A percentile compares a stretch with the other conserved stretches of the same genome.
These are phyloP conservation scores for Mercenaria mercenaria DNA, from an alignment of 1,140 invertebrate genomes.

Conservation along the genomic window DNA sequence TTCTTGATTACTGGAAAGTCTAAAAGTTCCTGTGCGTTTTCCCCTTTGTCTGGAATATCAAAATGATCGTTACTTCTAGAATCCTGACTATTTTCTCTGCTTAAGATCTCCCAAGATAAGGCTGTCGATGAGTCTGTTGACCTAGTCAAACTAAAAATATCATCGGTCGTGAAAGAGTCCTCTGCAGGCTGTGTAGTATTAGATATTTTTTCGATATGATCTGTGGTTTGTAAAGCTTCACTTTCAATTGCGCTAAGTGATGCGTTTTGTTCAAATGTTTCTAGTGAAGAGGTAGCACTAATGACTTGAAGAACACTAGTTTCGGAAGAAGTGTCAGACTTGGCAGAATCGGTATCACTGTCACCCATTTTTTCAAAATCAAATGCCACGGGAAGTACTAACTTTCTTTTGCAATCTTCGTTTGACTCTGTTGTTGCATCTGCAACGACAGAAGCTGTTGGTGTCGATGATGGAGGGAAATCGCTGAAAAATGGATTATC, in stretches of 20 bases:
- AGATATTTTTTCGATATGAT: not conserved
- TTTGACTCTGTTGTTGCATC: not conserved
- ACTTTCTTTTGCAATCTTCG: not conserved
- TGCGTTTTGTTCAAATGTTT: too few species aligned
- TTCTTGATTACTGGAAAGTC: not conserved
- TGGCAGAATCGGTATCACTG: not conserved
- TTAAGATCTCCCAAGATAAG: not conserved
- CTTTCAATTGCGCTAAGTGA: not conserved
- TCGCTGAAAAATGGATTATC: not conserved
- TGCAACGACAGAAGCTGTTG: not conserved
- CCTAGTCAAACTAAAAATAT: not conserved
- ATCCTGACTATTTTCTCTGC: not conserved
- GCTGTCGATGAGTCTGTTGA: not conserved
- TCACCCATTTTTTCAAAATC: not conserved
- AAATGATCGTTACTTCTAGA: not conserved
- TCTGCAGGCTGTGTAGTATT: not conserved
- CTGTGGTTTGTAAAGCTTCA: not conserved
- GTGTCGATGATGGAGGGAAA: not conserved
- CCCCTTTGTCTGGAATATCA: not conserved
- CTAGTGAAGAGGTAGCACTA: too few species aligned
- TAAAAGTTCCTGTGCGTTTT: not conserved
- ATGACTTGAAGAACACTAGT: too few species aligned
- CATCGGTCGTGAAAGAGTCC: not conserved
- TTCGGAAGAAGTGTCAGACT: not conserved
- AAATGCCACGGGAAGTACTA: not conserved